These are phyloP conservation scores for Leptinotarsa undecemlineata DNA, from an alignment of 1,140 invertebrate species.

Conservation along the genomic window DNA sequence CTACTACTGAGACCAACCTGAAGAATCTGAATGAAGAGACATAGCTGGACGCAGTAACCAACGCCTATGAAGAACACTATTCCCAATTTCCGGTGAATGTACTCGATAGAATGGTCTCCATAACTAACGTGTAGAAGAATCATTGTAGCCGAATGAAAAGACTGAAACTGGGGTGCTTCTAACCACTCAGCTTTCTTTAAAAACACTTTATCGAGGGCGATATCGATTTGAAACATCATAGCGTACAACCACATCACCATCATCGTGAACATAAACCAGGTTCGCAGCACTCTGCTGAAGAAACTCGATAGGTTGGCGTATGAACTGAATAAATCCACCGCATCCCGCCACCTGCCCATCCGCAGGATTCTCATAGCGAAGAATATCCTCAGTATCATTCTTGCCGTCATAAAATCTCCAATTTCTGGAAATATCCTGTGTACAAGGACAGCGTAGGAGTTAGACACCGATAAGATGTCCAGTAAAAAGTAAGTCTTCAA, in stretches of 20 bases:
- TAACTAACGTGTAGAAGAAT: constrained; percentile 10
- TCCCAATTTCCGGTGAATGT: background rate
- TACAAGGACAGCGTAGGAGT: background rate
- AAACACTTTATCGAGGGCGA: too few species aligned
- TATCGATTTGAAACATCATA: constrained; percentile 4
- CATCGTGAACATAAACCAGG: background rate
- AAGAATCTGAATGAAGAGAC: constrained; percentile 16
- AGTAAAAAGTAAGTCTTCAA: background rate
- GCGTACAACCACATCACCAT: background rate
- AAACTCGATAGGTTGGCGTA: background rate
- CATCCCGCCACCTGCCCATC: background rate
- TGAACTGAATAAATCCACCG: background rate
- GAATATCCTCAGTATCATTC: background rate
- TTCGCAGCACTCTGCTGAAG: background rate
- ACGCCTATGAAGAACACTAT: constrained; percentile 17
- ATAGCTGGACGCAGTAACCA: background rate
- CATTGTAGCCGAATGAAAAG: background rate
- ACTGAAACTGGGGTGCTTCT: background rate
- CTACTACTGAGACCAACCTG: background rate
- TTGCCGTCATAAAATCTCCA: background rate
- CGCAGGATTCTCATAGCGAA: constrained; percentile 1
- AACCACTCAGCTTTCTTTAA: background rate
- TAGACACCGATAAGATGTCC: background rate
- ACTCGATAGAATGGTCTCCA: background rate
- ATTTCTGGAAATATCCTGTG: background rate